These are phyloP conservation scores for Sarcophaga rosellei DNA, from an alignment of 2,888 invertebrate genomes.

Conservation along the genomic window DNA sequence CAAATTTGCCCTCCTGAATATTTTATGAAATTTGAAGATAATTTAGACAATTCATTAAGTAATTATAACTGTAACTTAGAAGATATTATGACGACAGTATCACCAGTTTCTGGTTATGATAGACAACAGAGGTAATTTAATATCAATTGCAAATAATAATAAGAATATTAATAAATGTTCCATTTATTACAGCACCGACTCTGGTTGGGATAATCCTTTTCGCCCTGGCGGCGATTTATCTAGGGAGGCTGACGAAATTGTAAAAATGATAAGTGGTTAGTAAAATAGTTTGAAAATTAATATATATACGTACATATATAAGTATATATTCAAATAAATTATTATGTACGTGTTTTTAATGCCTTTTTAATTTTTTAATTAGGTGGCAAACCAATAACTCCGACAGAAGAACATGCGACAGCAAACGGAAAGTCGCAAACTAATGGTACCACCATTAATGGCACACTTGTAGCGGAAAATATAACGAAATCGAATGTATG, in stretches of 20 bases:
- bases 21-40: constrained; percentile 77
- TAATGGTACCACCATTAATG: constrained; percentile 77
- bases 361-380: not conserved
- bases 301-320: not conserved
- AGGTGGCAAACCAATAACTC: constrained; percentile 82
- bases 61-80: constrained; percentile 78
- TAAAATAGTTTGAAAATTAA: constrained; percentile 1
- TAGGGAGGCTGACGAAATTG: constrained; percentile 94
- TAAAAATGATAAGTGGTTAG: constrained; percentile 92
- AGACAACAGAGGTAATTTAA: constrained; percentile 79
- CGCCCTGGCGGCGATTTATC: constrained; percentile 97
- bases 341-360: no score
- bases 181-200: constrained; percentile 89
- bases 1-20: constrained; percentile 84
- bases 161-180: constrained; percentile 5
- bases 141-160: constrained; percentile 9
- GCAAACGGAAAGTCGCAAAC: constrained; percentile 80
- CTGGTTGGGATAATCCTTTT: constrained; percentile 98
- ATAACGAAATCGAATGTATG: constrained; percentile 81
- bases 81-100: constrained; percentile 78
- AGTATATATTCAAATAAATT: no score
- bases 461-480: constrained; percentile 73
- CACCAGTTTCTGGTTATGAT: constrained; percentile 77
- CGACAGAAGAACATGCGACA: constrained; percentile 80
- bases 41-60: constrained; percentile 77